Conservation (phyloP, 2,797 vertebrate genomes). For the Rachycentron canadum region DNA sequence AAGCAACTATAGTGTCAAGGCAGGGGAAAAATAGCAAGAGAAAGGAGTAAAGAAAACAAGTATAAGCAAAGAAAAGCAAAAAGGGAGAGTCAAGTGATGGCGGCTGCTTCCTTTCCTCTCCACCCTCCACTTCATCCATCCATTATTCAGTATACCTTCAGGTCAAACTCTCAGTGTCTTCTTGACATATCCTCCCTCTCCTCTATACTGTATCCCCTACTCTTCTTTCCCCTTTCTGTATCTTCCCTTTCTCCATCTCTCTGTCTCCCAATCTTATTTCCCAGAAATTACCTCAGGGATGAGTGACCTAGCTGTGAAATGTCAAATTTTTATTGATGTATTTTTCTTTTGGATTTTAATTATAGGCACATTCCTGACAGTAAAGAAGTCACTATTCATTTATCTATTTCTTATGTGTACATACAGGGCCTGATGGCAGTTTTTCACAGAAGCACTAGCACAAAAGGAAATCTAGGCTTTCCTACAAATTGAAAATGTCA, state of each 20-base stretch:
- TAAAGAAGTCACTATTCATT: conserved; percentile 15
- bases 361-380: conserved; percentile 30
- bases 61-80: conserved; percentile 16
- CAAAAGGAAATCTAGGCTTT: not conserved
- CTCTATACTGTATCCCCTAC: conserved; percentile 47
- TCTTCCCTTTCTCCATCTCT: conserved; percentile 50
- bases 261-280: conserved; percentile 63
- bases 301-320: conserved; percentile 57
- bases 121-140: conserved; percentile 57
- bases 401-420: not conserved
- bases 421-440: not conserved
- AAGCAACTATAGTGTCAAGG: not conserved
- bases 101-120: conserved; percentile 37
- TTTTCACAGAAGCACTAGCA: conserved; percentile 1
- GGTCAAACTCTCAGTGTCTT: conserved; percentile 76
- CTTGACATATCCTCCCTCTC: conserved; percentile 61
- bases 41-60: conserved; percentile 19
- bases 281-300: conserved; percentile 57
- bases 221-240: conserved; percentile 23
- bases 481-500: conserved; percentile 17
- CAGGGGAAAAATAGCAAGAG: not conserved
- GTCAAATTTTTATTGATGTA: conserved; percentile 51
- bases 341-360: conserved; percentile 46
- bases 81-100: conserved; percentile 34
- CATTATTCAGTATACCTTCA: conserved; percentile 79